phyloP scores from a whole-genome alignment of 2,797 vertebrate genomes.

The Lutjanus argentimaculatus region DNA sequence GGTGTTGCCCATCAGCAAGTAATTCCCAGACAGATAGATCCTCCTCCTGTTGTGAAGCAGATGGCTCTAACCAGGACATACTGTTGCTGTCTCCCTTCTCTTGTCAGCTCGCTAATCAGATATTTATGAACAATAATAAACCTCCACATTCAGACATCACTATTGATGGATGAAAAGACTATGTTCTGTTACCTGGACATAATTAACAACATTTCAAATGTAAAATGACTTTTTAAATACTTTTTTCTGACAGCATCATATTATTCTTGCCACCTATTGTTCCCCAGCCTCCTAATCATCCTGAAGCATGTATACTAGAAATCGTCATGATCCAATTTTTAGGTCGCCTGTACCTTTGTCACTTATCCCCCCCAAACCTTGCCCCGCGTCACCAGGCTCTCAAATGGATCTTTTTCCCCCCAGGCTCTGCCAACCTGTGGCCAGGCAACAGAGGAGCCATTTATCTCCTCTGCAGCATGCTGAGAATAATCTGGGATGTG shows the following conservation, averaged over 20 bases:
- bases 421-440: conserved; percentile 75
- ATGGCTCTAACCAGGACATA: conserved; percentile 74
- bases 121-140: conserved; percentile 72
- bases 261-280: conserved; percentile 30
- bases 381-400: conserved; percentile 56
- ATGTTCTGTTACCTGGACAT: conserved; percentile 2
- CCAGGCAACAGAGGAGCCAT: conserved; percentile 73
- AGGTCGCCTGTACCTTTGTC: conserved; percentile 57
- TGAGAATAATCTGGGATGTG: conserved; percentile 78
- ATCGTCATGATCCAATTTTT: conserved; percentile 59
- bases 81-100: conserved; percentile 63
- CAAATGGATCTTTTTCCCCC: conserved; percentile 72
- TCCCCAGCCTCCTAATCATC: conserved; percentile 37
- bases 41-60: conserved; percentile 79
- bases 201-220: neutral
- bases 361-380: conserved; percentile 64
- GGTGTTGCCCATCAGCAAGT: conserved; percentile 78
- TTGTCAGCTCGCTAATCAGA: conserved; percentile 71
- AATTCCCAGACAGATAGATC: conserved; percentile 77
- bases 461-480: conserved; percentile 77
- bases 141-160: conserved; percentile 24
- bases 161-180: conserved; percentile 17
- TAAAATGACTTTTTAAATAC: neutral
- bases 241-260: neutral
- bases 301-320: conserved; percentile 52